Evolutionary conservation across 2,888 invertebrate species (phyloP), one percentile per base, ranked within the genome.

Genomic region (Acrocyrtus sp.): DNA sequence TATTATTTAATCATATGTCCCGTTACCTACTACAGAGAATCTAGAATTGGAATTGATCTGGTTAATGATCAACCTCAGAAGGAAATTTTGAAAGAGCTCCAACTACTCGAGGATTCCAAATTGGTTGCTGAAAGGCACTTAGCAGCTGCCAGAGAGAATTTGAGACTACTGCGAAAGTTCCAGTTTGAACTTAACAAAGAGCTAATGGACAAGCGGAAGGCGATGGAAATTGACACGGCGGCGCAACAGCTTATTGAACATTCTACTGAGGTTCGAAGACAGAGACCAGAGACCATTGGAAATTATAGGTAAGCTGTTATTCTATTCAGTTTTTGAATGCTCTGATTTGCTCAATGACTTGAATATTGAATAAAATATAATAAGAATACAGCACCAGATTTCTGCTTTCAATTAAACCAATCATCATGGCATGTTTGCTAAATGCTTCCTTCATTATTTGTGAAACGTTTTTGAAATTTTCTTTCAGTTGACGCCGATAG

Each of bases 61-160:
- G 72, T 72, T 3, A 60, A 65, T 45, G 72, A 72, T 54, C 65
- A 72, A n/a, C 72, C 72, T 1, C 72, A 72, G 26, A 65, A 58
- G 26, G 34, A 58, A 50, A 22, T 65, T 17, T 26, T 65, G 2
- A 53, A 53, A 21, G 72, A 72, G 29, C 41, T 72, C 10, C 65
- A 58, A 22, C 41, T 72, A 5, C 22, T 72, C 12, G 50, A 65
- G 21, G 65, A 51, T 19, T 45, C 41, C 6, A 41, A 43, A 19
- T 24, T 17, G 6, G 15, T 19, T 1, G 50, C 63, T 1, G 50
- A 54, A 8, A 26, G 47, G 45, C 41, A 50, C 17, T 19, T 63
- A 17, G 43, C 29, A 24, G 50, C 45, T 17, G 45, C 45, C 4
- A 58, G 39, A 43, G 72, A 72, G 24, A 66, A 27, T 47, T 26